Evolutionary conservation across 2,888 invertebrate genomes (phyloP), one percentile per base, ranked within the genome.

Genomic region (Rhaphigaster nebulosa): DNA sequence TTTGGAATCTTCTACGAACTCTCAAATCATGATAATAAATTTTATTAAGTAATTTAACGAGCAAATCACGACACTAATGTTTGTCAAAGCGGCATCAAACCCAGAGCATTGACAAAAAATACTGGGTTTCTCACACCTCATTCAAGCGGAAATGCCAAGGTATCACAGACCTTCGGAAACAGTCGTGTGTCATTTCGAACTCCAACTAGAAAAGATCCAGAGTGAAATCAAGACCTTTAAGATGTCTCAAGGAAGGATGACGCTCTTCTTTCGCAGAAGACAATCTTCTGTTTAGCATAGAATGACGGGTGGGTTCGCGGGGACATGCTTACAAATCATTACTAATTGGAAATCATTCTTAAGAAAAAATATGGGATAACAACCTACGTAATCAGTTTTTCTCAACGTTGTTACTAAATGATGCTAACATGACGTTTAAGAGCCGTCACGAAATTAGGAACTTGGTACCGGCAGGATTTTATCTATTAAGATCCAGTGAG

Each of bases 281-380:
- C 41, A 84, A 50, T 84, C 84, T 50, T 0, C 26, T 84, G 84
- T 45, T 84, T 84, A 26, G 84, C 84, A 84, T 84, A 84, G 84
- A 84, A 84, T 84, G 84, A 45, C 45, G 84, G 84, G 84, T 84
- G 84, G 84, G 84, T 84, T 84, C 15, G 84, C 84, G 45, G 84
- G 84, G 84, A 45, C 84, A 45, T 41, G 84, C 45, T 50, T 41
- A 84, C 84, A 50, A 84, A 50, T 84, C 84, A 45, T 26, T 15
- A 45, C 41, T 41, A 50, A 84, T 45, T 84, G 84, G 84, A 45
- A 45, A 84, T 45, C 23, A 29, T n/a, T 18, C 65, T 65, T 13
- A 65, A 2, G 10, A 65, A 65, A 38, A 76, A 34, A 1, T 76
- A 29, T 38, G 38, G 8, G 38, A 34, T 76, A 23, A 20, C 34